Conservation (phyloP, 2,888 invertebrate species). For the Calephelis perditalis region DNA sequence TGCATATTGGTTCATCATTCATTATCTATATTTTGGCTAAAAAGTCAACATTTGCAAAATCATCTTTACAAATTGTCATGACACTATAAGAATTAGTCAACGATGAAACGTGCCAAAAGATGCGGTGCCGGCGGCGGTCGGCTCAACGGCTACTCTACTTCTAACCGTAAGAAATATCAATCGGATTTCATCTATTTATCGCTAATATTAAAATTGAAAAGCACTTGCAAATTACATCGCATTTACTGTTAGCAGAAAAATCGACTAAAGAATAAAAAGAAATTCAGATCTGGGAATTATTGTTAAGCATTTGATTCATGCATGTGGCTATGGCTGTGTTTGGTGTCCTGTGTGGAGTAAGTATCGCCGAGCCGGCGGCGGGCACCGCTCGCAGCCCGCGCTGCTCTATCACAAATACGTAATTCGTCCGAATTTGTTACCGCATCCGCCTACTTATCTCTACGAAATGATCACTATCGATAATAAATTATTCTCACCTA, state of each 20-base stretch:
- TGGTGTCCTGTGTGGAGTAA: constrained; percentile 35
- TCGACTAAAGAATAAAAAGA: constrained; percentile 46
- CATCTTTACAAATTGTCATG: constrained; percentile 73
- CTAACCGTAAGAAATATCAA: constrained; percentile 60
- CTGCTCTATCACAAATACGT: constrained; percentile 68
- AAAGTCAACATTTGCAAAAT: constrained; percentile 77
- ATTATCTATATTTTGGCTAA: constrained; percentile 76
- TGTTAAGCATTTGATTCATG: constrained; percentile 48
- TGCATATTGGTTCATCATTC: constrained; percentile 76
- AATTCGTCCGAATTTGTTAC: constrained; percentile 75
- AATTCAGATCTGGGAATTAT: constrained; percentile 36
- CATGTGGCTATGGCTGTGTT: constrained; percentile 40
- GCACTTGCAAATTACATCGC: constrained; percentile 50
- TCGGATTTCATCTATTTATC: constrained; percentile 50
- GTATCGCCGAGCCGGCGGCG: constrained; percentile 51
- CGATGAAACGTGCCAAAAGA: constrained; percentile 58
- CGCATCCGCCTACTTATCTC: constrained; percentile 74
- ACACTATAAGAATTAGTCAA: constrained; percentile 75
- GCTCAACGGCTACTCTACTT: constrained; percentile 45
- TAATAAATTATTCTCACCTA: constrained; percentile 75
- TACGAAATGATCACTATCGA: constrained; percentile 75
- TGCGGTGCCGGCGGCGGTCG: constrained; percentile 46
- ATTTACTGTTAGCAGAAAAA: constrained; percentile 41
- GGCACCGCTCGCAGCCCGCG: constrained; percentile 45
- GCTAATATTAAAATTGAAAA: constrained; percentile 45